Evolutionary conservation across 2,797 vertebrate species (phyloP), one percentile per base, ranked within the genome.

Genomic region (Crossoptilon crossoptilon): DNA sequence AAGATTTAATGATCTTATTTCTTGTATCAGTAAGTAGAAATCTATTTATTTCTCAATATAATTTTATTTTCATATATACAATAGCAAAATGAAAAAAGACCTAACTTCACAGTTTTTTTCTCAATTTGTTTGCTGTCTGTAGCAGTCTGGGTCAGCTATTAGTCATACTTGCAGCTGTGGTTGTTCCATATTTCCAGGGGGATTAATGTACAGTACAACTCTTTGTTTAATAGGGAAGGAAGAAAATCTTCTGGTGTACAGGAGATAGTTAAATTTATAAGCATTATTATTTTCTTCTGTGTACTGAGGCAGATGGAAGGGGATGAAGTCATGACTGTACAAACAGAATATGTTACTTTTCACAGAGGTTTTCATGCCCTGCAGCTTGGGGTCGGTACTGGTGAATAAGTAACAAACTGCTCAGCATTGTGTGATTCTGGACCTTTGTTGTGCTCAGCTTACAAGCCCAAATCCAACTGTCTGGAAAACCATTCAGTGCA

Each of bases 1-100:
- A 98, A 98, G 99, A 97, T 99, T 99, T 98, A 99, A 98, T 93
- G 99, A 99, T 94, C 98, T 99, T 96, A 98, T 99, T 95, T 98
- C 99, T 92, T 99, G 98, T 98, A 98, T 99, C 98, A 98, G 99
- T 99, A 98, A 99, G 99, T 98, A 84, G n/a, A 90, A 82, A 84
- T 88, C 87, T 85, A 2, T 1, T 94, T 68, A 64, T 81, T 83
- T 82, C 41, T 90, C 59, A 55, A 31, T 35, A 79, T 62, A 92
- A 78, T 82, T 91, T 81, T 77, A 53, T 62, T 94, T 96, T 95
- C 59, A 84, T 66, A 24, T 71, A 49, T 79, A 41, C n/a, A 87
- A 44, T 73, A 92, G 46, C 59, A 66, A 70, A 84, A 91, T 97
- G 93, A 84, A 97, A 97, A 92, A 96, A 14, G 31, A 91, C 19